Evolutionary conservation across 23 tunicate genomes (phyloP), one percentile per base, ranked within the genome.

Genomic region (Ascidia mentula): DNA sequence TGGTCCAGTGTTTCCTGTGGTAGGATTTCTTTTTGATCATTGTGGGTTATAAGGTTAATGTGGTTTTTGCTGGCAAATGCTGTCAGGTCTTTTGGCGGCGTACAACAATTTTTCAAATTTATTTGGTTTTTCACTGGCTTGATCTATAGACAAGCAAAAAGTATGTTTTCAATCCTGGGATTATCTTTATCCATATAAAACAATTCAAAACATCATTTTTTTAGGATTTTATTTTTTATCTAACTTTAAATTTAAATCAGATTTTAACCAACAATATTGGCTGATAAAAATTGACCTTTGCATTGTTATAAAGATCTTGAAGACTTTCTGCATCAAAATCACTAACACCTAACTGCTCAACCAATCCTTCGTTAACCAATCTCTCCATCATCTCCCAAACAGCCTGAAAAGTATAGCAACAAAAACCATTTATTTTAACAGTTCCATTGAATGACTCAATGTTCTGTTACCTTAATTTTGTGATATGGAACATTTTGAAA

Each of bases 61-160:
- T 85, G 37, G 34, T 78, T 32, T 18, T 38, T 20, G 7, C 45
- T 28, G 3, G 89, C 71, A 45, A 20, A 85, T 0, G 82, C 72
- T 34, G 59, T 17, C 31, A 85, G 72, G 72, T 77, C 78, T 0
- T 85, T 53, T 0, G 89, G 89, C 0, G 78, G 78, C 12, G 77
- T 42, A 35, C 89, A 85, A 45, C 89, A 77, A 13, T 77, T 38
- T 22, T 39, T 72, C 46, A 78, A 34, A 32, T 71, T 77, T 34
- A 85, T 70, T 35, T 85, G 89, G 35, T 85, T 78, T 15, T 32
- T 37, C 32, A 70, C 82, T 31, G 89, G 89, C 42, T 85, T 85
- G 18, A 85, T 45, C 89, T 85, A 13, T 7, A 31, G n/a, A 74
- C 1, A 53, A 5, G 22, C 28, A 20, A 9, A 5, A 9, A 3